A percentile compares a stretch with the other conserved stretches of the same genome.
These are phyloP conservation scores for Gymnocheta viridis DNA, from an alignment of 2,888 invertebrate species.

Conservation along the genomic window DNA sequence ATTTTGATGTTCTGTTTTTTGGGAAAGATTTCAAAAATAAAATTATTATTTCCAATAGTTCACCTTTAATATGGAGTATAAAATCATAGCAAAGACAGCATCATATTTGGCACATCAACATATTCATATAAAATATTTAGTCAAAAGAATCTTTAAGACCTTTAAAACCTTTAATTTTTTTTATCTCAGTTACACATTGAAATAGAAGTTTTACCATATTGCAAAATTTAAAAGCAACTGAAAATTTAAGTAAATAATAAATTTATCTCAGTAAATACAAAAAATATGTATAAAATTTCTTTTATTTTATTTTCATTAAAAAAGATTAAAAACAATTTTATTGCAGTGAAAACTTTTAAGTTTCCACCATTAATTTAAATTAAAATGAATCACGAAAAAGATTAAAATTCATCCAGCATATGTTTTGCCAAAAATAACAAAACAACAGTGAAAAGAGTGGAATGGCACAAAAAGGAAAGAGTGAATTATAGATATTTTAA, in stretches of 20 bases:
- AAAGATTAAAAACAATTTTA: constrained; percentile 3
- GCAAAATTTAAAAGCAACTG: too few relatives aligned
- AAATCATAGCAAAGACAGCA: too few relatives aligned
- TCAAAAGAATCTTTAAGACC: not conserved
- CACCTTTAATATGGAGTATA: too few relatives aligned
- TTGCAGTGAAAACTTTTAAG: constrained; percentile 11
- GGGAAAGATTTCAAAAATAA: not conserved
- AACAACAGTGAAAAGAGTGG: not conserved
- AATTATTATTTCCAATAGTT: not conserved
- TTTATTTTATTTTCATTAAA: not conserved
- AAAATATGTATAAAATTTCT: not conserved
- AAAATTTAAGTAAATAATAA: too few relatives aligned
- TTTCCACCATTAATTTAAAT: constrained; percentile 55
- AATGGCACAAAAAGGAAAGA: constrained; percentile 18
- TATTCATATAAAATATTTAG: too few relatives aligned
- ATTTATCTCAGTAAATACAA: too few relatives aligned
- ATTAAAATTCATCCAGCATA: constrained; percentile 54
- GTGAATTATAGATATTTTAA: constrained; percentile 56
- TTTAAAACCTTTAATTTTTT: not conserved
- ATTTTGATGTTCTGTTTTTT: not conserved
- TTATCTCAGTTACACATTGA: too few relatives aligned
- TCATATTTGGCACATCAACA: too few relatives aligned
- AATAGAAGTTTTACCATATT: too few relatives aligned
- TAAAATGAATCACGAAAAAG: constrained; percentile 54
- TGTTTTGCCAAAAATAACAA: constrained; percentile 46